Evolutionary conservation across 1,140 invertebrate species (phyloP).

Genomic region (Achroia grisella): DNA sequence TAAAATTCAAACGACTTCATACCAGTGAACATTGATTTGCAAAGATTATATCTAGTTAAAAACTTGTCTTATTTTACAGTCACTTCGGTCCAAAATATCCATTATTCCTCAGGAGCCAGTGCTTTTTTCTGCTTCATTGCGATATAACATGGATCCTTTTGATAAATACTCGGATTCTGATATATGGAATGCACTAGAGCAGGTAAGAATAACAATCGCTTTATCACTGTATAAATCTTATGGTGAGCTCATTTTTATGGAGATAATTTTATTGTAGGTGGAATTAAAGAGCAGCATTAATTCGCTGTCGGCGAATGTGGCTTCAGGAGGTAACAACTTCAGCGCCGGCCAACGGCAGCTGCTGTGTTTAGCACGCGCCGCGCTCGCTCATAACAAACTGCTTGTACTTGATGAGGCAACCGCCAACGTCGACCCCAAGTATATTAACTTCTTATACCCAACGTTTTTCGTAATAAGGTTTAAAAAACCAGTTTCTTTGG

Average conservation of each 20-base stretch:
- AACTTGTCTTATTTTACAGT: constrained; percentile 60
- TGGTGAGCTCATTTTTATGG: too few relatives aligned
- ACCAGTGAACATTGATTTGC: too few relatives aligned
- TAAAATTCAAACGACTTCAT: too few relatives aligned
- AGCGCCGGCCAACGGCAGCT: constrained; percentile 87
- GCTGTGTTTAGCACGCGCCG: constrained; percentile 85
- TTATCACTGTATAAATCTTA: too few relatives aligned
- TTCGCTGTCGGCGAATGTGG: constrained; percentile 74
- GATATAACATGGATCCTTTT: constrained; percentile 93
- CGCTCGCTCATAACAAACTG: constrained; percentile 84
- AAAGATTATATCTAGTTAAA: background rate
- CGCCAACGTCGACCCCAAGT: constrained; percentile 87
- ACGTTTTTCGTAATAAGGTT: too few relatives aligned
- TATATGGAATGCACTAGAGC: constrained; percentile 88
- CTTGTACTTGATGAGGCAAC: constrained; percentile 92
- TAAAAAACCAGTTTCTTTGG: too few relatives aligned
- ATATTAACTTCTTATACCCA: constrained; percentile 35
- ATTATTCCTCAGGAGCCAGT: constrained; percentile 89
- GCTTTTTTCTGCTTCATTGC: constrained; percentile 86
- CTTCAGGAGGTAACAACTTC: constrained; percentile 85
- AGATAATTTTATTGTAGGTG: constrained; percentile 50
- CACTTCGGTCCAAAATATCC: constrained; percentile 79
- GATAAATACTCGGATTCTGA: constrained; percentile 81
- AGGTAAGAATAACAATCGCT: constrained; percentile 76
- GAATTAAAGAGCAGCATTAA: constrained; percentile 76